phyloP scores from a whole-genome alignment of 2,797 vertebrate genomes.

The Anisognathus igniventris region DNA sequence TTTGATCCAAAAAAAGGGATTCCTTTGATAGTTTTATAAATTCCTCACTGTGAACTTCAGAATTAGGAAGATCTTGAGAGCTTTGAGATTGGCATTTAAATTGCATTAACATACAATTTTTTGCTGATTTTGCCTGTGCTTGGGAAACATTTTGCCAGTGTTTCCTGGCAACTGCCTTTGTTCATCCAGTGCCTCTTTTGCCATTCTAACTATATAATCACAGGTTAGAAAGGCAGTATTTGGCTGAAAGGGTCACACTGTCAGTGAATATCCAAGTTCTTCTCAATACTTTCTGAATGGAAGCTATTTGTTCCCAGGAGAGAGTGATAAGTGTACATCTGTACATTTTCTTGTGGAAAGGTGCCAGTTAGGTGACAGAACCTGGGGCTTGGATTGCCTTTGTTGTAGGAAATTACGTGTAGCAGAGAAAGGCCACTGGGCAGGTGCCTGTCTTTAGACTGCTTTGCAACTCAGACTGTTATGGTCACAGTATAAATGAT shows the following conservation, averaged over 20 bases:
- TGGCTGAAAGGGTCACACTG: not conserved
- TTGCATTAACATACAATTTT: not conserved
- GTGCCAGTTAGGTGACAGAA: not conserved
- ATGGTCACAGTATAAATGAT: not conserved
- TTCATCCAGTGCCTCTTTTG: not conserved
- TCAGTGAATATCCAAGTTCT: not conserved
- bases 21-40: constrained; percentile 54
- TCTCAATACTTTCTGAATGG: not conserved
- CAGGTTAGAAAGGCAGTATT: not conserved
- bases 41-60: constrained; percentile 12
- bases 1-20: constrained; percentile 1
- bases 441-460: not conserved
- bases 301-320: not conserved
- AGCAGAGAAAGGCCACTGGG: not conserved
- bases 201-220: not conserved
- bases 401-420: not conserved
- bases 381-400: not conserved
- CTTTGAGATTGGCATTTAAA: not conserved
- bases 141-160: not conserved
- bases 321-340: not conserved
- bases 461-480: not conserved
- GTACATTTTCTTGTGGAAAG: not conserved
- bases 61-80: not conserved
- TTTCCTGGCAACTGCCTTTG: not conserved
- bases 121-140: not conserved